Percentiles rank a stretch among this genome's conserved stretches.
Conservation (phyloP, 2,797 vertebrate species). For the Parotocinclus haroldoi region DNA sequence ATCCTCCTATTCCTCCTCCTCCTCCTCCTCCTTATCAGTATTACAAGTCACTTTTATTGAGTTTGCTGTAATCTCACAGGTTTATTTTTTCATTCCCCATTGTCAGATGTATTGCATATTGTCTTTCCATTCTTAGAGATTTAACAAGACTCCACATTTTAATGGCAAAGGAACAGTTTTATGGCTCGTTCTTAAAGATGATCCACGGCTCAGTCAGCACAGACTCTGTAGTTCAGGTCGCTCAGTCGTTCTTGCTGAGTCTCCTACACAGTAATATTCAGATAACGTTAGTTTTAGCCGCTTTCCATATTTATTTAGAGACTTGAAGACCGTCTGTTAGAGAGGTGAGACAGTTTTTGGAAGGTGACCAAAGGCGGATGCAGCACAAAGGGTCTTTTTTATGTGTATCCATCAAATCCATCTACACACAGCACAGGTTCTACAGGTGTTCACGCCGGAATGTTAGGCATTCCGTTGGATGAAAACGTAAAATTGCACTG, state of each 20-base stretch:
- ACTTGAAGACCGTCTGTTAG: constrained; percentile 24
- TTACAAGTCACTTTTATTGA: no score
- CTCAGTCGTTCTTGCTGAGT: neutral
- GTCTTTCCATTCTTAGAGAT: neutral
- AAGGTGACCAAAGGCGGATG: constrained; percentile 15
- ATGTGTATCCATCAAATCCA: constrained; percentile 36
- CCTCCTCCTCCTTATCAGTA: no score
- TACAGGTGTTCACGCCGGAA: constrained; percentile 42
- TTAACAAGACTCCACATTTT: constrained; percentile 17
- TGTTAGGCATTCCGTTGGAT: constrained; percentile 33
- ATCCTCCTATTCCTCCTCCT: no score
- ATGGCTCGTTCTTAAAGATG: constrained; percentile 7
- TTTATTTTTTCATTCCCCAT: no score
- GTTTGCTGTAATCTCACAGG: no score
- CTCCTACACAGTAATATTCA: constrained; percentile 11
- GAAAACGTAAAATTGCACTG: constrained; percentile 19
- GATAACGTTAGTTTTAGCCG: constrained; percentile 14
- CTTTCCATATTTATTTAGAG: constrained; percentile 15
- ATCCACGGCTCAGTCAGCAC: neutral
- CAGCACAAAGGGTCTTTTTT: constrained; percentile 26
- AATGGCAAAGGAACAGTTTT: neutral
- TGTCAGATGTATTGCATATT: neutral
- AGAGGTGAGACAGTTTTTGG: constrained; percentile 23
- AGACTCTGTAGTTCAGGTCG: neutral
- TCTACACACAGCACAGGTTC: constrained; percentile 18